Evolutionary conservation across 2,888 invertebrate genomes (phyloP).

Genomic region (Ligdia adustata): DNA sequence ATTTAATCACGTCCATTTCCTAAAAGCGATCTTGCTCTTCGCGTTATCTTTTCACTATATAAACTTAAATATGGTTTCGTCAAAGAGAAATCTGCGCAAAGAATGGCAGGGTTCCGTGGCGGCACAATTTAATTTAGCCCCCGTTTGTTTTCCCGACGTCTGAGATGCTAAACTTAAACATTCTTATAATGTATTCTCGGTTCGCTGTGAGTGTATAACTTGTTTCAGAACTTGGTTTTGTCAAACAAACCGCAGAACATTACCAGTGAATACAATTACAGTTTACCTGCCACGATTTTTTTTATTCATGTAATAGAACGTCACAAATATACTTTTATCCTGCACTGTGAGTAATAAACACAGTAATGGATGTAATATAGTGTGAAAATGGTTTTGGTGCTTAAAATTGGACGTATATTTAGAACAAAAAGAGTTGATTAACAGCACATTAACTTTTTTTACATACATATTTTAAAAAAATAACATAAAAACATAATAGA

Average conservation of each 20-base stretch:
- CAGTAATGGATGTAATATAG: too few relatives aligned
- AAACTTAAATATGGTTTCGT: conserved; percentile 45
- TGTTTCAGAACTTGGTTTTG: neutral
- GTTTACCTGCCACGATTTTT: too few relatives aligned
- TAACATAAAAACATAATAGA: too few relatives aligned
- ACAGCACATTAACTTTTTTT: too few relatives aligned
- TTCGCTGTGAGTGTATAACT: conserved; percentile 9
- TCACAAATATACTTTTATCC: too few relatives aligned
- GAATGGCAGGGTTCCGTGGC: conserved; percentile 43
- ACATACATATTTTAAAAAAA: too few relatives aligned
- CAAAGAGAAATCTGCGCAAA: conserved; percentile 42
- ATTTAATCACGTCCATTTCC: conserved; percentile 33
- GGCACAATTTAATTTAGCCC: conserved; percentile 54
- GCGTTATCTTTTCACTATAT: conserved; percentile 38
- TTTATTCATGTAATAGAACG: too few relatives aligned
- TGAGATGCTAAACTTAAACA: conserved; percentile 45
- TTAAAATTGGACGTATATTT: too few relatives aligned
- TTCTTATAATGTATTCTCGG: conserved; percentile 38
- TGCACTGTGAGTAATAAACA: too few relatives aligned
- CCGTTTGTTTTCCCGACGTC: conserved; percentile 42
- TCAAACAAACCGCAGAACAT: neutral
- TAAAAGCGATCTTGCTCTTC: conserved; percentile 29
- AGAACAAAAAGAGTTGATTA: too few relatives aligned
- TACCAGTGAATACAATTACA: too few relatives aligned
- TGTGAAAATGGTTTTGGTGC: too few relatives aligned